Base-by-base conservation (phyloP, 2,888 invertebrate species). In the Papilio elwesi region DNA sequence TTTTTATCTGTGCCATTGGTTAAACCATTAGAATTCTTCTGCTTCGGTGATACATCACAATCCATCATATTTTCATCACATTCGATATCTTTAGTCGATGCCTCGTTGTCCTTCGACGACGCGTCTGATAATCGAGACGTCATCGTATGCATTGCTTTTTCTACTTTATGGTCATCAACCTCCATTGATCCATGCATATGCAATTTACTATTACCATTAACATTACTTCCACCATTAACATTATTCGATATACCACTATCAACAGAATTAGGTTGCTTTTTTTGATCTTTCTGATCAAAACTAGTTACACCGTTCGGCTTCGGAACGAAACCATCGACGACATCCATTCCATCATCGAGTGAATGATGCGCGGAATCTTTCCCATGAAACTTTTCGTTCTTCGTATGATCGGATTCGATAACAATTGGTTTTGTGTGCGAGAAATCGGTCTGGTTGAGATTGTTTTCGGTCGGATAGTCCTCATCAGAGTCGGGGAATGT, bases 191-290 rank as follows among this genome's bases (percentile, higher is more conserved):
- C 78, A 62, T 87, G 88, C 0, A 76, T 16, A 47, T 78, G 72
- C 49, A 73, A 71, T 9, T 79, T 76, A 49, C 81, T 81, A 4
- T 79, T 83, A 26, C 26, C 26, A 26, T 26, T 26, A 26, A 26
- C 26, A 71, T 84, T 84, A n/a, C 77, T 74, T 3, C 73, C 68
- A 12, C 85, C 84, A 49, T 89, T 90, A 4, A 89, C 84, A 74
- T 92, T 91, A 76, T 90, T 90, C 0, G 92, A 91, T 77, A 93
- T 92, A 7, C 93, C 93, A 68, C 93, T 93, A 74, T 93, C 93
- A 0, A 93, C 90, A 0, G 92, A 92, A 71, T 92, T 92, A 0
- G 87, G 90, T 71, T 82, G 68, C 82, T 90, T 92, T 76, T 91
- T 91, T 65, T 85, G 83, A 8, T 81, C 82, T 43, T 80, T 84